Evolutionary conservation across 2,888 invertebrate species (phyloP), one percentile per base, ranked within the genome.

Genomic region (Eurytoma californica): DNA sequence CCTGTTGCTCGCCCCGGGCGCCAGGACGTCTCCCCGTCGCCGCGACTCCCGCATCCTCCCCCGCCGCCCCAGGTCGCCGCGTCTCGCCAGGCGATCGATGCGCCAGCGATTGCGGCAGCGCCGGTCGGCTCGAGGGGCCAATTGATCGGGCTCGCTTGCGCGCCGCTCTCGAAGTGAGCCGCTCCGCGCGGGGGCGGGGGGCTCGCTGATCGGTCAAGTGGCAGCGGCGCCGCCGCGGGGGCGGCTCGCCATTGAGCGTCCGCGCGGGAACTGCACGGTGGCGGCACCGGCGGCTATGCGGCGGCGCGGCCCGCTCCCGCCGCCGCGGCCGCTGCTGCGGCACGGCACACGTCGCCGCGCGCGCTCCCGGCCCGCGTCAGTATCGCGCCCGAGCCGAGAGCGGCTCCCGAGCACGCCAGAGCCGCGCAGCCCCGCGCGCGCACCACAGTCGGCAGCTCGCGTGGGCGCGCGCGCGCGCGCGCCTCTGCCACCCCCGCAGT

Each of bases 211-310:
- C 80, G 80, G 75, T 76, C 72, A 76, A 80, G 80, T 75, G 72
- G 39, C 28, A 61, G 57, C 20, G 57, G 18, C 57, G 20, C 14
- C 69, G 72, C 66, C 39, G 73, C 14, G 51, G 47, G 61, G 30
- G 9, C 60, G 24, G 47, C 60, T 58, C 47, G 28, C 51, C 53
- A n/a, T 57, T 24, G 58, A 24, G 58, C 9, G 24, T 24, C 18
- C 49, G 14, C n/a, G 65, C 70, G 60, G 75, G 61, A 75, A 76
- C 79, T 76, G 82, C 80, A 57, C 77, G 69, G 73, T 69, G 83
- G 88, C 88, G 88, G 88, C 88, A 86, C 79, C 86, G 82, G 83
- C 82, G 85, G 82, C 84, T 84, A 84, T 86, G 87, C 86, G 85
- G 84, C 84, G 81, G 83, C 84, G 83, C 81, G 55, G 80, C 76